Percentiles rank a stretch among this genome's conserved stretches.
Evolutionary conservation across 2,113 vertebrate species (phyloP).

Genomic region (Notiomystis cincta): DNA sequence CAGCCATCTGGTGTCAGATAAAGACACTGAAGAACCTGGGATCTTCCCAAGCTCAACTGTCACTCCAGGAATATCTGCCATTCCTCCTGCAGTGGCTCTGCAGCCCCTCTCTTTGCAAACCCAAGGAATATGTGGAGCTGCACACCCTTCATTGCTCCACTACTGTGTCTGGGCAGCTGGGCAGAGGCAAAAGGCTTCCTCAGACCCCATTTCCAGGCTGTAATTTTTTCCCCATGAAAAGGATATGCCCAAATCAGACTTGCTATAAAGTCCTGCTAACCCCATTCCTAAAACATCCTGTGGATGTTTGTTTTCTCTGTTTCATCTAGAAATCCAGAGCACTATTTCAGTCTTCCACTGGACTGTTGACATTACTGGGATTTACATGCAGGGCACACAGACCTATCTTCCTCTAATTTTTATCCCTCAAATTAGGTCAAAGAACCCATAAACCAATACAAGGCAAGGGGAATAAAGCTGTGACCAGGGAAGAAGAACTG

Average conservation of each 20-base stretch:
- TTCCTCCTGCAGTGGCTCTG: not conserved
- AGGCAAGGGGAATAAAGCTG: not conserved
- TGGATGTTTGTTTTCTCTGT: not conserved
- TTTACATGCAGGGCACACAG: not conserved
- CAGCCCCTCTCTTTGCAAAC: not conserved
- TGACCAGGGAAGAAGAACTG: not conserved
- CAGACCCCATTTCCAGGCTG: not conserved
- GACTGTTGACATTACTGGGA: not conserved
- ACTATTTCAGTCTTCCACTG: not conserved
- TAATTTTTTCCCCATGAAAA: not conserved
- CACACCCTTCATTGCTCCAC: not conserved
- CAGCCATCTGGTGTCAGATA: not conserved
- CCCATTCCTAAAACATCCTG: not conserved
- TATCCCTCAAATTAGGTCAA: not conserved
- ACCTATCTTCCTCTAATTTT: not conserved
- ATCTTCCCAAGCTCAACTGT: not conserved
- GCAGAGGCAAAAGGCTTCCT: not conserved
- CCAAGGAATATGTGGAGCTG: not conserved
- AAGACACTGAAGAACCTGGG: not conserved
- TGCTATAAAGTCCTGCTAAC: not conserved
- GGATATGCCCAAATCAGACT: not conserved
- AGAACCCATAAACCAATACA: not conserved
- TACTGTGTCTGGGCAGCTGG: not conserved
- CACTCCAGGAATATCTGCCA: not conserved
- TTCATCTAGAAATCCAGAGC: not conserved